Conservation (phyloP, 2,113 vertebrate genomes). For the Parotia lawesii region DNA sequence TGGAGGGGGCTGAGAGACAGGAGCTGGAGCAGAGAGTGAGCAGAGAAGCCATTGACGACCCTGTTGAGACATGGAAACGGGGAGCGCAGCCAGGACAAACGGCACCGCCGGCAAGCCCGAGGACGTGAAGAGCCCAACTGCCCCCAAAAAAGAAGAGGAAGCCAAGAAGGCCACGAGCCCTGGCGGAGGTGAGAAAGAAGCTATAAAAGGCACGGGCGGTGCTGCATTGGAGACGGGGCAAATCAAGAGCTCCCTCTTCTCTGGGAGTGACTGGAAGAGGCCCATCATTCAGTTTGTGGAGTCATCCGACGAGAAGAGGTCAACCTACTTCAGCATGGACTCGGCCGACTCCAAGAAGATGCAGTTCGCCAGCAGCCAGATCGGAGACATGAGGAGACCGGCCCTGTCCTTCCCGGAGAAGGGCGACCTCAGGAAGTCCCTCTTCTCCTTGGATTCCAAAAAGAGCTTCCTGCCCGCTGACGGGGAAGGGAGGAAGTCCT, state of each 20-base stretch:
- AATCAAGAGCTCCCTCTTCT: slow-evolving; percentile 70
- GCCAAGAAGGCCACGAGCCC: slow-evolving; percentile 59
- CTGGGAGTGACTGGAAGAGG: slow-evolving; percentile 71
- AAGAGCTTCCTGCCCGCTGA: slow-evolving; percentile 56
- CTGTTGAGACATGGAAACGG: slow-evolving; percentile 56
- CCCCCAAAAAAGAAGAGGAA: slow-evolving; percentile 64
- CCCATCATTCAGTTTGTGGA: slow-evolving; percentile 80
- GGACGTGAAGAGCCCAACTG: slow-evolving; percentile 34
- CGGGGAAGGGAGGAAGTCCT: slow-evolving; percentile 43
- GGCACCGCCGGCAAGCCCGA: slow-evolving; percentile 57
- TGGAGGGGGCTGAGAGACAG: not conserved
- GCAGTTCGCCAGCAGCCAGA: slow-evolving; percentile 60
- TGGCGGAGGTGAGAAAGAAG: slow-evolving; percentile 33
- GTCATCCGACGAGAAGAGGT: slow-evolving; percentile 71
- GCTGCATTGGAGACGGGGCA: slow-evolving; percentile 60
- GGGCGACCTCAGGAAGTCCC: slow-evolving; percentile 69
- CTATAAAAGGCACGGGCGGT: slow-evolving; percentile 38
- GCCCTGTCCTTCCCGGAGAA: slow-evolving; percentile 70
- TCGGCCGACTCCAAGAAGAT: slow-evolving; percentile 67
- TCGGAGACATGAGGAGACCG: slow-evolving; percentile 66
- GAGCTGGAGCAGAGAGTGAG: not conserved
- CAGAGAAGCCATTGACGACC: accelerated
- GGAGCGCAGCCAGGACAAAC: slow-evolving; percentile 43
- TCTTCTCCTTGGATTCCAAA: slow-evolving; percentile 71
- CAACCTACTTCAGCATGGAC: slow-evolving; percentile 79